Conservation (phyloP, 2,113 vertebrate genomes). For the Sprattus sprattus region DNA sequence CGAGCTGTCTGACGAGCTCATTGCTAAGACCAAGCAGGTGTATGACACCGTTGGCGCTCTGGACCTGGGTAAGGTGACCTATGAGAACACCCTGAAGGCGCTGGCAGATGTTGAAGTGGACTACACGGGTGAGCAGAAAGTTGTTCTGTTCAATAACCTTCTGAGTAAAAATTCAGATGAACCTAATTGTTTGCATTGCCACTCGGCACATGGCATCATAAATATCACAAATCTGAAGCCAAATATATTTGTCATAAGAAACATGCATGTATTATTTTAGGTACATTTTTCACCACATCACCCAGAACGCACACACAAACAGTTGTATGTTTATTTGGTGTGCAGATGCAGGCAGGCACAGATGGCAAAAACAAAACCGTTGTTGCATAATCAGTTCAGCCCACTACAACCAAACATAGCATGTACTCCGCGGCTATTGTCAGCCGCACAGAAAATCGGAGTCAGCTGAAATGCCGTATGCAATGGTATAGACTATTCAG, state of each 20-base stretch:
- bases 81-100: slow-evolving; percentile 84
- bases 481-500: slow-evolving; percentile 57
- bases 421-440: slow-evolving; percentile 46
- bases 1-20: slow-evolving; percentile 73
- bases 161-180: not conserved
- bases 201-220: not conserved
- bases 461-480: slow-evolving; percentile 49
- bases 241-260: not conserved
- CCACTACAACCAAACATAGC: slow-evolving; percentile 26
- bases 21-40: slow-evolving; percentile 80
- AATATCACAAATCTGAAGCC: not conserved
- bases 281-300: not conserved
- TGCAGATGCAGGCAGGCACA: not conserved
- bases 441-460: slow-evolving; percentile 40
- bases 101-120: slow-evolving; percentile 89
- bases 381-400: not conserved
- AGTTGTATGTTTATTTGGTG: not conserved
- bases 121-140: slow-evolving; percentile 78
- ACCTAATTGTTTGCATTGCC: not conserved
- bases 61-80: slow-evolving; percentile 71
- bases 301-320: not conserved
- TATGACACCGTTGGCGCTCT: slow-evolving; percentile 86
- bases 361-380: slow-evolving; percentile 1
- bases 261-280: not conserved
- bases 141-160: not conserved